Base-by-base conservation (phyloP, 2,888 invertebrate genomes). In the Ophraella communa region DNA sequence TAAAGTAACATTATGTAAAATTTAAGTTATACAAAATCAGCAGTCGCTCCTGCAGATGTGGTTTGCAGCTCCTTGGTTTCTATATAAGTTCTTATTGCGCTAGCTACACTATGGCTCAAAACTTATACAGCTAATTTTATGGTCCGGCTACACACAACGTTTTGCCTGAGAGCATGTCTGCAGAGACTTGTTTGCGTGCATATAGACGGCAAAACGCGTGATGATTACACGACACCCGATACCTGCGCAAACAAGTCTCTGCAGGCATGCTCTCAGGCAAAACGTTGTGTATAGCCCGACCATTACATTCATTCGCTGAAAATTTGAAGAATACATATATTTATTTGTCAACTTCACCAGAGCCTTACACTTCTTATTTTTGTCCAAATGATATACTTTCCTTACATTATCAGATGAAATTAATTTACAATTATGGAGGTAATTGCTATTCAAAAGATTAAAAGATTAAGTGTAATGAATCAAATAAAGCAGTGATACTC, bases 331-430 rank as follows among this genome's bases (percentile, higher is more conserved):
- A 23, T 51, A 20, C 3, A 51, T 51, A 21, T 51, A 23, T 51
- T 51, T 51, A 11, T 51, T 23, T 30, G 30, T 51, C 23, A 51
- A 51, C 11, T 51, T 51, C 2, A 51, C 21, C 23, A 51, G 11
- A 10, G 23, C 51, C 23, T 23, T 51, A 51, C 51, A 51, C 23
- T 51, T 51, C 14, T 51, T 51, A 21, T 51, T 20, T 18, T 51
- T 20, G 4, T 21, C 21, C 20, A 51, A n/a, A 5, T 21, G 10
- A 51, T 51, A 51, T 11, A 51, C 51, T 51, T 51, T 51, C 11
- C 8, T 47, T 5, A 47, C 8, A 8, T 47, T 20, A 18, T 47
- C 47, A 47, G 18, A 47, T 21, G 3, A 4, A 4, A 51, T 51
- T 2, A 18, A 51, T 51, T 51, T 30, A 30, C 10, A 7, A 30